Conservation (phyloP, 37 sponge, comb jelly and placozoan species). For the Oscarella lobularis region DNA sequence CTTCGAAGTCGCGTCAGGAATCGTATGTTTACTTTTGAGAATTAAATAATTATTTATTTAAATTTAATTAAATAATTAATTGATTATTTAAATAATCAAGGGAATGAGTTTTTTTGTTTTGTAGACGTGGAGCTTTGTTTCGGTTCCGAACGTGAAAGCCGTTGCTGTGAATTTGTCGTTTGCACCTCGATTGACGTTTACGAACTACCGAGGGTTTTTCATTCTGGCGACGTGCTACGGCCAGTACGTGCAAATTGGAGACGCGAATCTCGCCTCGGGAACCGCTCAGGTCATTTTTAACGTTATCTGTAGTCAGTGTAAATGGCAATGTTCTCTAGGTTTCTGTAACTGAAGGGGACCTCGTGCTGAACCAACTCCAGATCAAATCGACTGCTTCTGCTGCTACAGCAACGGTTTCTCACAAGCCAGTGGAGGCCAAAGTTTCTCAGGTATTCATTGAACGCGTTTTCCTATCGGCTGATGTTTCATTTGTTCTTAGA, state of each 20-base stretch:
- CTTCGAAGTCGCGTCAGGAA: constrained; percentile 14
- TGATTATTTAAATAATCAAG: too few relatives aligned
- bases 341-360: neutral
- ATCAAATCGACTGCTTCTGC: neutral
- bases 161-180: neutral
- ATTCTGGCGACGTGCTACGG: constrained; percentile 1
- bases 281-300: constrained; percentile 4
- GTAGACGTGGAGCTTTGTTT: neutral
- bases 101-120: too few relatives aligned
- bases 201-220: constrained; percentile 10
- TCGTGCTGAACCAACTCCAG: neutral
- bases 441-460: neutral
- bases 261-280: neutral
- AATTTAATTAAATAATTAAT: neutral
- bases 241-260: constrained; percentile 12
- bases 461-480: neutral
- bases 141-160: too few relatives aligned
- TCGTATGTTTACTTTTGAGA: neutral
- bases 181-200: constrained; percentile 1
- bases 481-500: neutral
- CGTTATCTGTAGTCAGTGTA: neutral
- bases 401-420: neutral
- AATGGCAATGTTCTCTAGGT: neutral
- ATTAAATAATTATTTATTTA: neutral
- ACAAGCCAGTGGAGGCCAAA: neutral